phyloP scores from a whole-genome alignment of 2,888 invertebrate species.

The Blastobasis lacticolella region DNA sequence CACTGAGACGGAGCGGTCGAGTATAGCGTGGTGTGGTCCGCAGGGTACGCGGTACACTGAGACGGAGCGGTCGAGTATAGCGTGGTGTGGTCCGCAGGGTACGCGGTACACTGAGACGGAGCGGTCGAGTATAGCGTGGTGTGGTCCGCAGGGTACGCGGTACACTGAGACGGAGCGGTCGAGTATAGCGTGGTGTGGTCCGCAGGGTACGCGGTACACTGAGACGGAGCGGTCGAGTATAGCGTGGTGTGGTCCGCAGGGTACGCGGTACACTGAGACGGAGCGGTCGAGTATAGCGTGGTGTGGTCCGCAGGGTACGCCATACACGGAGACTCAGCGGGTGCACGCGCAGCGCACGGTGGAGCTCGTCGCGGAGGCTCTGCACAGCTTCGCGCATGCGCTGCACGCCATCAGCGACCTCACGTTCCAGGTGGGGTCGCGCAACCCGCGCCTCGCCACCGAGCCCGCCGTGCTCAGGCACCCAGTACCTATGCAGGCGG shows the following conservation, averaged over 20 bases:
- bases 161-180: no score
- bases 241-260: no score
- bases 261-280: no score
- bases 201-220: no score
- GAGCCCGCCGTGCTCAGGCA: conserved; percentile 28
- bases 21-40: no score
- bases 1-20: conserved; percentile 41
- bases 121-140: no score
- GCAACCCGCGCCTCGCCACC: conserved; percentile 35
- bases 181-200: no score
- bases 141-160: no score
- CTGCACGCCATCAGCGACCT: conserved; percentile 93
- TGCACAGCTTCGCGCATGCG: conserved; percentile 91
- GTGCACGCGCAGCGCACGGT: conserved; percentile 77
- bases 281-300: no score
- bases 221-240: no score
- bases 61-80: conserved; percentile 40
- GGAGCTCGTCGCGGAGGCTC: conserved; percentile 83
- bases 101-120: no score
- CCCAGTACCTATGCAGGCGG: conserved; percentile 40
- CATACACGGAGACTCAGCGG: conserved; percentile 43
- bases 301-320: conserved; percentile 15
- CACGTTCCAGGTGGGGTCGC: conserved; percentile 52
- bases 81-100: no score
- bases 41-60: conserved; percentile 27